Evolutionary conservation across 2,888 invertebrate species (phyloP), one percentile per base, ranked within the genome.

Genomic region (Serripes groenlandicus): DNA sequence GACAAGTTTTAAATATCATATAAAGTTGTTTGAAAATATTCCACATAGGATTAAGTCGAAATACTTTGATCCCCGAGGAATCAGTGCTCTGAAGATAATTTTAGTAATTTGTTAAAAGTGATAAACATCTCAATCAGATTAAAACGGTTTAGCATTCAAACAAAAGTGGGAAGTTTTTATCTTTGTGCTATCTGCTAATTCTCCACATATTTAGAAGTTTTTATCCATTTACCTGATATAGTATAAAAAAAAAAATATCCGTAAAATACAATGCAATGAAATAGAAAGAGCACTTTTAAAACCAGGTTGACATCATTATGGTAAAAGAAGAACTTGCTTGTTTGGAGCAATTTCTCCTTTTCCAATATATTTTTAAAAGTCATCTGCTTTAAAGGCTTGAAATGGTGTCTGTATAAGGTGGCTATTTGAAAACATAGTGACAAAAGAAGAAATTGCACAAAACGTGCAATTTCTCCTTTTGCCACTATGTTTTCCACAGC

Each of bases 121-220:
- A 21, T 49, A 3, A 49, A 49, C 42, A 42, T 72, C n/a, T 4
- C 11, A n/a, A 56, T 56, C 56, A 56, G 56, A 56, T 56, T 56
- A 56, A 23, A 23, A 3, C 64, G 35, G 64, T 18, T 64, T 64
- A 64, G n/a, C 15, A n/a, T 23, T 64, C 35, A 18, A 34, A 64
- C 32, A 64, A 64, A 64, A 34, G 64, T 18, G n/a, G n/a, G 21
- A 34, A 21, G 32, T 62, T 64, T 9, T 34, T 34, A 64, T 34
- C 34, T 23, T 30, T 35, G n/a, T 23, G 23, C 34, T 35, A 64
- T 64, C 64, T 64, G 34, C n/a, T 18, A 34, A 34, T 34, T 64
- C 35, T 64, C 30, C 34, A 64, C 34, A 64, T 64, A 35, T 34
- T 64, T 64, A 64, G 64, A 23, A 28, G 26, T 23, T 4, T 23